A percentile compares a stretch with the other conserved stretches of the same genome.
Evolutionary conservation across 2,113 vertebrate species (phyloP).

Genomic region (Heterotilapia buettikoferi): DNA sequence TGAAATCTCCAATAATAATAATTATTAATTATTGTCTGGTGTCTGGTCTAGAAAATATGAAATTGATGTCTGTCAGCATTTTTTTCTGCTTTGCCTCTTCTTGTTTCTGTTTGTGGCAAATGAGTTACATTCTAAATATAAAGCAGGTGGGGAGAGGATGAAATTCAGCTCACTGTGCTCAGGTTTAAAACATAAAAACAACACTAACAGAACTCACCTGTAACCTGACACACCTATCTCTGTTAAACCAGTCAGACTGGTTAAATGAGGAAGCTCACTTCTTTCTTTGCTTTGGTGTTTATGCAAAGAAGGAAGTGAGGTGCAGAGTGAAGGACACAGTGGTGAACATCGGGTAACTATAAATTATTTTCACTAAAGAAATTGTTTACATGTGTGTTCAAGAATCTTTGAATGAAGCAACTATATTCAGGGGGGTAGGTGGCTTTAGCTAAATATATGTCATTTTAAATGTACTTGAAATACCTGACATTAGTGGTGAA

Average conservation of each 20-base stretch:
- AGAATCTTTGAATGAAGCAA: neutral
- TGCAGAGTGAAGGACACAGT: accelerated
- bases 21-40: neutral
- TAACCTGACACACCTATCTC: neutral
- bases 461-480: neutral
- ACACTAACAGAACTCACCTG: neutral
- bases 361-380: neutral
- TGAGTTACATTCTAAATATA: neutral
- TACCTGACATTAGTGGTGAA: neutral
- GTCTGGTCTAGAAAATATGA: neutral
- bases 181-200: neutral
- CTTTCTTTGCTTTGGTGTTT: neutral
- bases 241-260: neutral
- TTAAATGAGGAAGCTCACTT: neutral
- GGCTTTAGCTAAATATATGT: neutral
- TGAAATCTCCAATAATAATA: neutral
- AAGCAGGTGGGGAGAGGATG: neutral
- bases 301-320: neutral
- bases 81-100: neutral
- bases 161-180: neutral
- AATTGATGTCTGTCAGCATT: neutral
- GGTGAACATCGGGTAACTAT: neutral
- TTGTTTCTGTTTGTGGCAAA: neutral
- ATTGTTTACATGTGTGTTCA: neutral
- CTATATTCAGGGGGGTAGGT: neutral